A percentile compares a stretch with the other conserved stretches of the same genome.
Conservation (phyloP, 2,888 invertebrate genomes). For the Bimastos eiseni region DNA sequence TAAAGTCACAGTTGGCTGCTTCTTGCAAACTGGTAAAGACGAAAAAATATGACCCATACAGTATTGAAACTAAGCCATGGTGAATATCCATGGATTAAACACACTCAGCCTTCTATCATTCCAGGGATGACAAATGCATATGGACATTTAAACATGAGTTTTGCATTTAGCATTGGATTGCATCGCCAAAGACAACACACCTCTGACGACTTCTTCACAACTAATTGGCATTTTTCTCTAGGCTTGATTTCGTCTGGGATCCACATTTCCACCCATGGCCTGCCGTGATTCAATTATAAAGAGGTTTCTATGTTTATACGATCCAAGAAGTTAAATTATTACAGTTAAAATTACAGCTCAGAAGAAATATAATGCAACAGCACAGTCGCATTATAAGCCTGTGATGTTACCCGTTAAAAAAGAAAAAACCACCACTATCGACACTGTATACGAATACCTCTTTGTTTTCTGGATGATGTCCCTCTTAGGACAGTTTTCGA, state of each 20-base stretch:
- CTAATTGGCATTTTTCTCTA: not conserved
- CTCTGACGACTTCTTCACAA: no score
- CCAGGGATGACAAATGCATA: no score
- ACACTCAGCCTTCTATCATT: no score
- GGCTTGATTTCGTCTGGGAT: not conserved
- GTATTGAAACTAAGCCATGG: no score
- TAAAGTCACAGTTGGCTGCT: no score
- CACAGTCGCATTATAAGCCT: not conserved
- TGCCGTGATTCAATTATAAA: not conserved
- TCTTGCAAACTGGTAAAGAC: no score
- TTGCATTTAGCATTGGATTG: no score
- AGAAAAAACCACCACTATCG: not conserved
- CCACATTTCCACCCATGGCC: not conserved
- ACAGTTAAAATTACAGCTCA: not conserved
- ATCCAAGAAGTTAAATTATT: not conserved
- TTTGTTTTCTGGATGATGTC: constrained; percentile 44
- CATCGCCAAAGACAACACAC: no score
- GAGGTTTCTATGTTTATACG: not conserved
- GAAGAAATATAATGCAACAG: not conserved
- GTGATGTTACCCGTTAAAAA: not conserved
- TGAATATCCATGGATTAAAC: no score
- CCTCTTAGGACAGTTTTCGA: constrained; percentile 83
- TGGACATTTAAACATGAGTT: no score
- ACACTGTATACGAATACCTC: not conserved
- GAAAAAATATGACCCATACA: no score